phyloP scores from a whole-genome alignment of 2,113 vertebrate genomes.

The Motacilla tschutschensis region DNA sequence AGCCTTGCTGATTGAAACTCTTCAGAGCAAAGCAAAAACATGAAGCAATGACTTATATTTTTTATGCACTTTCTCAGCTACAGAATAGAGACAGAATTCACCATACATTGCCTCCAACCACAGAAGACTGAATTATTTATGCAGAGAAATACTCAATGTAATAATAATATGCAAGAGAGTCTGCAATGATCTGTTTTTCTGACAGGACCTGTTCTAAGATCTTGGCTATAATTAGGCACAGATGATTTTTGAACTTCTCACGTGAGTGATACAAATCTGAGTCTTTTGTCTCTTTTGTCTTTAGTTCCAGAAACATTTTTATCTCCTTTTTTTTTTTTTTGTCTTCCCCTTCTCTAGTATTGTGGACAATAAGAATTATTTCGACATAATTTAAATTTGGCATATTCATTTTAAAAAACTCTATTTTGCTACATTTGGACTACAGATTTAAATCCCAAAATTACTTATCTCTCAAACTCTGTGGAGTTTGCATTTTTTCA shows the following conservation, averaged over 20 bases:
- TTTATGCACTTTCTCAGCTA: neutral
- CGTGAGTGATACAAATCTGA: neutral
- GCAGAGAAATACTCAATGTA: neutral
- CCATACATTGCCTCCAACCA: neutral
- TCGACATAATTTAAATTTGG: neutral
- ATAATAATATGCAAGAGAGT: neutral
- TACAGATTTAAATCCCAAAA: neutral
- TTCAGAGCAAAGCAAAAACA: neutral
- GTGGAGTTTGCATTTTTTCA: neutral
- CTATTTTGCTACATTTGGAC: neutral
- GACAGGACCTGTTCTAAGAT: neutral
- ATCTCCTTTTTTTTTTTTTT: neutral
- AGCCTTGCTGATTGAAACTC: neutral
- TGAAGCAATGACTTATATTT: neutral
- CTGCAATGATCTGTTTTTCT: neutral
- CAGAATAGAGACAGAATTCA: neutral
- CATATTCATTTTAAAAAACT: neutral
- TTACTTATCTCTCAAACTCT: neutral
- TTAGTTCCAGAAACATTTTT: neutral
- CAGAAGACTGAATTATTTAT: neutral
- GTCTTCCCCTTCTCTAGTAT: neutral
- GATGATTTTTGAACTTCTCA: neutral
- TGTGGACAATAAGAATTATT: neutral
- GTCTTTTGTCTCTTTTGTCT: neutral
- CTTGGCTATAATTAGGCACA: neutral